These are phyloP conservation scores for Panopea generosa DNA, from an alignment of 2,888 invertebrate species.

Conservation along the genomic window DNA sequence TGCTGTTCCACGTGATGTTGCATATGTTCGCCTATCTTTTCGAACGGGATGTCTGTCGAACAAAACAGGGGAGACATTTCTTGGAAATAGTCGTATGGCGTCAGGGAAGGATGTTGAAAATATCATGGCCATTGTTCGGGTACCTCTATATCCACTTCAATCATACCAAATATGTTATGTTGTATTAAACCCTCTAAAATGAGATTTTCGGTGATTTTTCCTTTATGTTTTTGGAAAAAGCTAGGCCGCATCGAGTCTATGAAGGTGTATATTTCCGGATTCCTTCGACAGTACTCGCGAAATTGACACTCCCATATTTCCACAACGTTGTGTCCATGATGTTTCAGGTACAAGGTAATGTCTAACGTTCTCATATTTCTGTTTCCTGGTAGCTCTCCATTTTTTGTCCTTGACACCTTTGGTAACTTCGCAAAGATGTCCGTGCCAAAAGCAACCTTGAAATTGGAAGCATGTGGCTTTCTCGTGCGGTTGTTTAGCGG, in stretches of 20 bases:
- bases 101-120: background rate
- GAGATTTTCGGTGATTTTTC: background rate
- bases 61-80: slow-evolving; percentile 39
- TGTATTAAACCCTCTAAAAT: background rate
- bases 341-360: slow-evolving; percentile 2
- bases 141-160: too few species aligned
- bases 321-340: slow-evolving; percentile 22
- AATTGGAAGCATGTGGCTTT: slow-evolving; percentile 37
- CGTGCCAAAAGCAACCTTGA: slow-evolving; percentile 56
- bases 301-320: slow-evolving; percentile 56
- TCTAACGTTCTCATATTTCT: slow-evolving; percentile 20
- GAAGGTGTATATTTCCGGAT: slow-evolving; percentile 34
- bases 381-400: background rate
- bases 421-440: slow-evolving; percentile 42
- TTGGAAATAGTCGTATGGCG: background rate
- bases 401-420: slow-evolving; percentile 18
- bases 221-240: slow-evolving; percentile 36
- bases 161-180: background rate
- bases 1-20: too few species aligned
- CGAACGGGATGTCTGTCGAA: slow-evolving; percentile 42
- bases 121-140: background rate
- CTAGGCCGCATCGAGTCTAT: slow-evolving; percentile 23
- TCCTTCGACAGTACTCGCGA: slow-evolving; percentile 24
- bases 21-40: too few species aligned
- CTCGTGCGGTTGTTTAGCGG: slow-evolving; percentile 5